Evolutionary conservation across 2,888 invertebrate species (phyloP), one percentile per base, ranked within the genome.

Genomic region (Hermodice carunculata): DNA sequence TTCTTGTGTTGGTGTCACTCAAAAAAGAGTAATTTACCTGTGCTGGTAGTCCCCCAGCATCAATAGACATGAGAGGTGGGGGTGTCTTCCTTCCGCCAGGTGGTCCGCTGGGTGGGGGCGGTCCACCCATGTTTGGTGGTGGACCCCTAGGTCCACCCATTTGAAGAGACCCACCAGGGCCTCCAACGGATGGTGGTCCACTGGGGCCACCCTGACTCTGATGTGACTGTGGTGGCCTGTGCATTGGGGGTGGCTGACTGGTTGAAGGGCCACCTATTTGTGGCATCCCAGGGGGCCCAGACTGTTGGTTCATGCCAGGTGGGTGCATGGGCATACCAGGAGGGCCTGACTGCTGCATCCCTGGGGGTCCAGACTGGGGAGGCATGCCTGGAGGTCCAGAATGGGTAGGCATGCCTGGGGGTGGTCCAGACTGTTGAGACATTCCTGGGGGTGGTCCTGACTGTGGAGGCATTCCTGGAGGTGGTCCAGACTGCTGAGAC

Each of bases 81-180:
- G 37, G 19, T 44, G 43, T 44, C 29, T 44, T 26, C 28, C 19
- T 19, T 57, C 40, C 37, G 1, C 24, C 54, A 17, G 24, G 31
- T 11, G 46, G 49, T 29, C 48, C 22, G 14, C 2, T 28, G 42
- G 42, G 48, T 14, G 58, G 56, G 22, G 57, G 57, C 3, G 57
- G 57, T 32, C 61, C 40, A 40, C 26, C 40, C 54, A 61, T 61
- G 28, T 58, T 56, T 59, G 42, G 53, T 32, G 61, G 61, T 28
- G 24, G 24, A 34, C 54, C 43, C n/a, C 22, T 31, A 11, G 57
- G 57, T 24, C 57, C 42, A 14, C 57, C 44, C 44, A 44, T 42
- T 26, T 44, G 43, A n/a, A 2, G 59, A 19, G 51, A 37, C 2
- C 59, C 40, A 22, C 24, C 59, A n/a, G n/a, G n/a, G n/a, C n/a